Conservation (phyloP, 2,888 invertebrate genomes). For the Pegoplata infirma region DNA sequence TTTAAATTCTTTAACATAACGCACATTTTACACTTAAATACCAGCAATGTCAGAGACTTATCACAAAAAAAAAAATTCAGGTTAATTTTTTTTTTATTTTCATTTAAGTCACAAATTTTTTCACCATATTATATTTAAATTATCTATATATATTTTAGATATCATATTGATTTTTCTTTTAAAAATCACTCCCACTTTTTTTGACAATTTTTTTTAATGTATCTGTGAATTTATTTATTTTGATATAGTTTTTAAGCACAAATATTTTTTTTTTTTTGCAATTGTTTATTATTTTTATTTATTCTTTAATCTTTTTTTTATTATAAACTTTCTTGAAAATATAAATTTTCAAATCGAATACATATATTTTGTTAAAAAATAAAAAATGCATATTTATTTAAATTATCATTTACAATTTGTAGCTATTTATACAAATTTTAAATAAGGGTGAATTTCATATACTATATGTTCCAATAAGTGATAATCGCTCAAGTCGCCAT, state of each 20-base stretch:
- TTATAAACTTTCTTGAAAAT: background rate
- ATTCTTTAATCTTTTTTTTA: too few relatives aligned
- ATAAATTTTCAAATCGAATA: background rate
- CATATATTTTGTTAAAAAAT: background rate
- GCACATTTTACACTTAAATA: slow-evolving; percentile 52
- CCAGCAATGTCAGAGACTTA: slow-evolving; percentile 49
- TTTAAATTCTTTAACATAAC: slow-evolving; percentile 9
- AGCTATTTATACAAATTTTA: slow-evolving; percentile 1
- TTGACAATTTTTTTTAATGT: background rate
- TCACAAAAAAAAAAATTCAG: slow-evolving; percentile 37
- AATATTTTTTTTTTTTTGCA: slow-evolving; percentile 10
- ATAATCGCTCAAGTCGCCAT: too few relatives aligned
- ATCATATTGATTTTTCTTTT: slow-evolving; percentile 6
- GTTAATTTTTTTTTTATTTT: slow-evolving; percentile 23
- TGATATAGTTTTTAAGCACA: slow-evolving; percentile 15
- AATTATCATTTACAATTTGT: slow-evolving; percentile 3
- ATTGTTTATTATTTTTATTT: background rate
- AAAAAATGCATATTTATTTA: background rate
- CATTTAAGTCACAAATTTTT: slow-evolving; percentile 51
- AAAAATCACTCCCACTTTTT: slow-evolving; percentile 6
- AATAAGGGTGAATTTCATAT: too few relatives aligned
- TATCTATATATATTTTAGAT: slow-evolving; percentile 10
- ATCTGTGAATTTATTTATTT: slow-evolving; percentile 47
- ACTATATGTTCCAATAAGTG: too few relatives aligned
- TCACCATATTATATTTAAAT: background rate